Evolutionary conservation across 2,888 invertebrate genomes (phyloP).

Genomic region (Anoncus sp.): DNA sequence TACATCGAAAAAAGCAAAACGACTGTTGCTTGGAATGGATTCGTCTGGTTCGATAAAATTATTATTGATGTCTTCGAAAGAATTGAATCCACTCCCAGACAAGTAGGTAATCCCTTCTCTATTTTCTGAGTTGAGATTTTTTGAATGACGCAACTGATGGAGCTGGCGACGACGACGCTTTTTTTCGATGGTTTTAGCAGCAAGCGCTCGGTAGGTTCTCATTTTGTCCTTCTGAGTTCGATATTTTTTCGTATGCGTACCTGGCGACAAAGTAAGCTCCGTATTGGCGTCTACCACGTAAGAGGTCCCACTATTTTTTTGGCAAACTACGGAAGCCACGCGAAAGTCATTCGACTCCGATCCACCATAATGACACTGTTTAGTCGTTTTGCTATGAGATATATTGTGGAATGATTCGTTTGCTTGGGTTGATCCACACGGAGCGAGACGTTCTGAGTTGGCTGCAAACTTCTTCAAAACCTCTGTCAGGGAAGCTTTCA

Average conservation of each 20-base stretch:
- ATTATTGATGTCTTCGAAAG: slow-evolving; percentile 6
- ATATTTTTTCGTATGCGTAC: slow-evolving; percentile 28
- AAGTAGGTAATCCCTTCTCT: slow-evolving; percentile 36
- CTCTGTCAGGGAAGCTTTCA: slow-evolving; percentile 8
- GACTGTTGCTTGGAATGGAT: not conserved
- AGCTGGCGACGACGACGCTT: slow-evolving; percentile 22
- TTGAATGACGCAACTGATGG: slow-evolving; percentile 9
- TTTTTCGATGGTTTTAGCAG: slow-evolving; percentile 4
- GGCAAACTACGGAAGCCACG: slow-evolving; percentile 52
- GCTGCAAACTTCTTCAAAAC: slow-evolving; percentile 41
- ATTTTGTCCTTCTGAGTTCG: slow-evolving; percentile 26
- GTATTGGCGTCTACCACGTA: slow-evolving; percentile 28
- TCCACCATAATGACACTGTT: slow-evolving; percentile 49
- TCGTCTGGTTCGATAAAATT: not conserved
- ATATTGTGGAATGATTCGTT: slow-evolving; percentile 55
- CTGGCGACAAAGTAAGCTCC: slow-evolving; percentile 35
- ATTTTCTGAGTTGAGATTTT: slow-evolving; percentile 26
- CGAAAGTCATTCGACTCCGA: slow-evolving; percentile 51
- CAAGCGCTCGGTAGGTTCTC: not conserved
- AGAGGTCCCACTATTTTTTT: slow-evolving; percentile 44
- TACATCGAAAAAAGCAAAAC: slow-evolving; percentile 19
- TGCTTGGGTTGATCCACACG: slow-evolving; percentile 56
- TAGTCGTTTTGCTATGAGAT: slow-evolving; percentile 45
- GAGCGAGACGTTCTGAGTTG: slow-evolving; percentile 50
- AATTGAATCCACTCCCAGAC: slow-evolving; percentile 25